Evolutionary conservation across 2,888 invertebrate genomes (phyloP), one percentile per base, ranked within the genome.

Genomic region (Nomada lathburiana): DNA sequence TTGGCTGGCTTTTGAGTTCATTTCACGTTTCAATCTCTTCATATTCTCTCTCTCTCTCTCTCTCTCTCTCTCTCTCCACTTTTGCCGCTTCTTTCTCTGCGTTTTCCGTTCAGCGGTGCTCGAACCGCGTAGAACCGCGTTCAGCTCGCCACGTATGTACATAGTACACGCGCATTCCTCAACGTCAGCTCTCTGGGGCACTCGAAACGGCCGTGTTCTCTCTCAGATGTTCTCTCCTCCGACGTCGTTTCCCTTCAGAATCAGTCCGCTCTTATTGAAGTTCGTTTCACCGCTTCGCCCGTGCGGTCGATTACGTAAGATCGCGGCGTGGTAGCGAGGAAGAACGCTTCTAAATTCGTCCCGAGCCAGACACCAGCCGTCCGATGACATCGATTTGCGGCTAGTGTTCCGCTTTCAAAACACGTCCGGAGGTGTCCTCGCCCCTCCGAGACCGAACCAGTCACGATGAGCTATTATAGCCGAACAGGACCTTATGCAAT

Each of bases 281-380:
- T n/a, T 57, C 57, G 57, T 1, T 26, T 57, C 57, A 18, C 16
- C 26, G 26, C 44, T 47, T 63, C 29, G 36, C 47, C 55, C 36
- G 65, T 23, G 52, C 67, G n/a, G 60, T 5, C 69, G 77, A 75
- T 87, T 87, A 78, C 74, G 47, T 79, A 87, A 87, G 75, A 47
- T 55, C 65, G 77, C 71, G 63, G 55, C 67, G 59, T 65, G 73
- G 68, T 68, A 68, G 69, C 73, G 64, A 53, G 50, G 81, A 87
- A 85, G 83, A 87, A 88, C 76, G 86, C 80, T 84, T 86, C 87
- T 87, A 88, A 87, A 88, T 87, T 69, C 69, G 84, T 84, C 82
- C 79, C 80, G 75, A 81, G 85, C 80, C 76, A 83, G 81, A 72
- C 80, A 44, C 29, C 80, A 59, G 59, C 75, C 86, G 80, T 83